A percentile compares a stretch with the other conserved stretches of the same genome.
phyloP scores from a whole-genome alignment of 2,113 vertebrate species.

The Ctenodactylus gundi region DNA sequence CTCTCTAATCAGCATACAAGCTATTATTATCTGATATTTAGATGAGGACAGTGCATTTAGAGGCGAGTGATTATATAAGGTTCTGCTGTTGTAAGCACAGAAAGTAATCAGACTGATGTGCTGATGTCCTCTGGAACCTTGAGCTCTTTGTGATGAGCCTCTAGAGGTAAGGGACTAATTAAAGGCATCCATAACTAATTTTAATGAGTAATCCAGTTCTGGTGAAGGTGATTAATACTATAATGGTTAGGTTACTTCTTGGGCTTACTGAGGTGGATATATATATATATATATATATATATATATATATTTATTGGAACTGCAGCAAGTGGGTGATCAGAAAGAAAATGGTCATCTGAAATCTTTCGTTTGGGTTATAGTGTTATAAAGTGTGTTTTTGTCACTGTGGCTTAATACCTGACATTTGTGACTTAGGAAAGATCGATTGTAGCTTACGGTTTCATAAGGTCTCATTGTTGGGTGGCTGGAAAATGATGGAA shows the following conservation, averaged over 20 bases:
- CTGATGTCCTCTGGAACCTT: background rate
- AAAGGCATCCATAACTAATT: background rate
- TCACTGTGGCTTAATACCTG: too few species aligned
- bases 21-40: background rate
- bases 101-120: background rate
- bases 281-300: too few species aligned
- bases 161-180: background rate
- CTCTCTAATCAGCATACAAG: background rate
- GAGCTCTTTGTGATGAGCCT: background rate
- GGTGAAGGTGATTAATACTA: background rate
- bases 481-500: too few species aligned
- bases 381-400: too few species aligned
- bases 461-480: too few species aligned
- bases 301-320: too few species aligned
- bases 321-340: background rate
- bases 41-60: background rate
- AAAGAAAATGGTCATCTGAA: background rate
- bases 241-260: background rate
- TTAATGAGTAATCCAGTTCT: background rate
- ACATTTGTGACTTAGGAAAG: too few species aligned
- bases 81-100: background rate
- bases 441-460: too few species aligned
- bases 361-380: background rate
- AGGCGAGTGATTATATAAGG: background rate
- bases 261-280: background rate